phyloP scores from a whole-genome alignment of 2,888 invertebrate genomes.

The Bhutanitis thaidina region DNA sequence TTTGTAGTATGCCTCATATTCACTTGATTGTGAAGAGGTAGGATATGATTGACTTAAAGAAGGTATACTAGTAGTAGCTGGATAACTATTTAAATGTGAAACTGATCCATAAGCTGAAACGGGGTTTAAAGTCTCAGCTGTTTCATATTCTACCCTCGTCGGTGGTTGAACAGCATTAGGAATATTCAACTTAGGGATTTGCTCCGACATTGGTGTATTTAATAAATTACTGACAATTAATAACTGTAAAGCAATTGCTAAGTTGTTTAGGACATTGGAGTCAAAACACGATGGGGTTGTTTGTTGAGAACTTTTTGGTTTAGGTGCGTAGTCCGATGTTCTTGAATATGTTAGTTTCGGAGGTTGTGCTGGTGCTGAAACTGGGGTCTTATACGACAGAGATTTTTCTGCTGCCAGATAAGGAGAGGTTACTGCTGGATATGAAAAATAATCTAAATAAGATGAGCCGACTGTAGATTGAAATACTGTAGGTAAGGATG shows the following conservation, averaged over 20 bases:
- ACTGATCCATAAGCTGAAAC: neutral
- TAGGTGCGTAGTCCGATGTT: neutral
- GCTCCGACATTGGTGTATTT: conserved; percentile 36
- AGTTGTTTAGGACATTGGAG: conserved; percentile 52
- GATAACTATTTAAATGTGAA: neutral
- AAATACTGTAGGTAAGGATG: conserved; percentile 1
- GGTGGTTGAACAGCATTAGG: conserved; percentile 1
- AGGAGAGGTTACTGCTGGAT: neutral
- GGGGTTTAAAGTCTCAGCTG: conserved; percentile 12
- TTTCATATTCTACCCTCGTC: conserved; percentile 1
- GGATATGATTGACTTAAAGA: neutral
- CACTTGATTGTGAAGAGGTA: conserved; percentile 6
- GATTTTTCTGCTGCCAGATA: neutral
- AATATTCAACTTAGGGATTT: neutral
- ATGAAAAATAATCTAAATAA: conserved; percentile 3
- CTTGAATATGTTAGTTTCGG: neutral
- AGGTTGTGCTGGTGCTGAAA: conserved; percentile 7
- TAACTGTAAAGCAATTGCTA: conserved; percentile 61
- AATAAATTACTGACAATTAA: conserved; percentile 58
- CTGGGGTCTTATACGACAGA: neutral
- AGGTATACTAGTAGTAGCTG: neutral
- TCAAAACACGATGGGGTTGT: conserved; percentile 33
- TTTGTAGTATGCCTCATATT: conserved; percentile 20
- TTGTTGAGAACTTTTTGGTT: conserved; percentile 1
- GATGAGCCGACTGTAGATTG: conserved; percentile 1